Evolutionary conservation across 2,113 vertebrate genomes (phyloP).

Genomic region (Felis chaus): DNA sequence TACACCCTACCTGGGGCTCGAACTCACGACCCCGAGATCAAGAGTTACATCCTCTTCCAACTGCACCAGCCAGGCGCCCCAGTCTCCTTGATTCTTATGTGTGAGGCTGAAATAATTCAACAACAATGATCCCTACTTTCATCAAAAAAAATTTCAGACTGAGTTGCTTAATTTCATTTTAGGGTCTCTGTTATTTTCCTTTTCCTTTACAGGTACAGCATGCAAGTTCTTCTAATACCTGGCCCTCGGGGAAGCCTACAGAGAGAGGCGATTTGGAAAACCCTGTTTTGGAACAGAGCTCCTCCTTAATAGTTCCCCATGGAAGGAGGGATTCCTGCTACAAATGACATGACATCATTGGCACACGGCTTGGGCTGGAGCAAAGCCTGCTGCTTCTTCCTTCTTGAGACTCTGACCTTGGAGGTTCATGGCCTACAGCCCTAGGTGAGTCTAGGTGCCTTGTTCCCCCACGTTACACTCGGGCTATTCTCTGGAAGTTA

Average conservation of each 20-base stretch:
- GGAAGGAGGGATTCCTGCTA: background rate
- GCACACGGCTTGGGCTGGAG: background rate
- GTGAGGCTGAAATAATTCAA: constrained; percentile 13
- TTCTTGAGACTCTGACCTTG: constrained; percentile 46
- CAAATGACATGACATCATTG: background rate
- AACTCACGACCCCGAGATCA: background rate
- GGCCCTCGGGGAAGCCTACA: background rate
- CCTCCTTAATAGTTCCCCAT: background rate
- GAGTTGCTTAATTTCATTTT: constrained; percentile 24
- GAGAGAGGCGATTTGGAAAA: constrained; percentile 42
- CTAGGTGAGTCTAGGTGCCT: background rate
- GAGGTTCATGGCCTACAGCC: background rate
- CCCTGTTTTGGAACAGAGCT: background rate
- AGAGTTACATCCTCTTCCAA: background rate
- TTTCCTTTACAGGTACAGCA: background rate
- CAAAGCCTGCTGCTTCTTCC: background rate
- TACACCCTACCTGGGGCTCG: background rate
- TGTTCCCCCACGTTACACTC: constrained; percentile 1
- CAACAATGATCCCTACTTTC: background rate
- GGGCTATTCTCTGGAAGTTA: constrained; percentile 50
- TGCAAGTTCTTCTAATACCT: background rate
- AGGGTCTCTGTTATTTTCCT: constrained; percentile 2
- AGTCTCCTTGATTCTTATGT: background rate
- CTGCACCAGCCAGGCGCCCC: background rate
- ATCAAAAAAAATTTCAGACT: background rate